Base-by-base conservation (phyloP, 2,113 vertebrate species). In the Pelusios castaneus region DNA sequence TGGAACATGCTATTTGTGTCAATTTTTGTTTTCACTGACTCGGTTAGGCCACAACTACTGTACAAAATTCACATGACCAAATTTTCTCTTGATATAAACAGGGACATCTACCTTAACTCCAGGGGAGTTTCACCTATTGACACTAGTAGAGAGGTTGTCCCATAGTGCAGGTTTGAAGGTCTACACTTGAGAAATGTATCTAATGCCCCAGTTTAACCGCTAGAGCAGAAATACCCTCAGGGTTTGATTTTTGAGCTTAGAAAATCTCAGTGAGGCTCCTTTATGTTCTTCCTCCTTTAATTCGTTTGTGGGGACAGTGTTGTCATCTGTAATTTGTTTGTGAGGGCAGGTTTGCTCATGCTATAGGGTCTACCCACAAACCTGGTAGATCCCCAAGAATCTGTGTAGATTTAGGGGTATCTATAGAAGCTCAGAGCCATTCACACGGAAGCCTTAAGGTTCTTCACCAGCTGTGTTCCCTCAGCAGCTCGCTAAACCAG, bases 71-170 rank as follows among this genome's bases (percentile, higher is more conserved):
- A n/a, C 11, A 16, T 82, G 80, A 12, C 5, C 34, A 56, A 67
- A 87, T 88, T 91, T 60, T 56, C 2, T 52, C 17, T 25, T 73
- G 8, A 10, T 79, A 60, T 45, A 31, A 91, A 85, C 88, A 2
- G 5, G 7, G 10, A 22, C 75, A 58, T 75, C 60, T 83, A 5
- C 25, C 52, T 5, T 79, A 24, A 79, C 49, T 76, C 89, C 0
- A 73, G 78, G 55, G 41, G 63, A 0, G 0, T 85, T 90, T 92
- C 9, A 34, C 10, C 24, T 10, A 19, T 24, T 2, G 34, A 2
- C 52, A 85, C 60, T 29, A 85, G 49, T 12, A 67, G 10, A 49
- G 9, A 25, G 2, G 54, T 86, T 63, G 34, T 76, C 91, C 38
- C n/a, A 73, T 19, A 73, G 22, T 11, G 22, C 38, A 43, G 70